Conservation (phyloP, 1,140 invertebrate species). For the Pseudomyrmex gracilis region DNA sequence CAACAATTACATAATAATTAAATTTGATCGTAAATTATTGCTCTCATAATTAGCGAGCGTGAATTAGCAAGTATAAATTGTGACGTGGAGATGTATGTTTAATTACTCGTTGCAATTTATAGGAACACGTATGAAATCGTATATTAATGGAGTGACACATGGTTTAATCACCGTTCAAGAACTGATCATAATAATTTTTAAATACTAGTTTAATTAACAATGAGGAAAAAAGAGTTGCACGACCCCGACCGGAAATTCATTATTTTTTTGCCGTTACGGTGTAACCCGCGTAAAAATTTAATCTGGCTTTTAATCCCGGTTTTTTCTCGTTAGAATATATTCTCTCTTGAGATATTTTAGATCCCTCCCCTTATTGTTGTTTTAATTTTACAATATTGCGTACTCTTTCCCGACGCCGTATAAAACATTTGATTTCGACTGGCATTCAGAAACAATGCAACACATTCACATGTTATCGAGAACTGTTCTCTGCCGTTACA, state of each 20-base stretch:
- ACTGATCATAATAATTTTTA: constrained; percentile 23
- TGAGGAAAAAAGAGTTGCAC: background rate
- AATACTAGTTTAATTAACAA: constrained; percentile 14
- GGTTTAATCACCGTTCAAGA: constrained; percentile 23
- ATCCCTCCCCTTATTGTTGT: too few relatives aligned
- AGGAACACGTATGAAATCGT: constrained; percentile 35
- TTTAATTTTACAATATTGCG: too few relatives aligned
- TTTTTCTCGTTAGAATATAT: background rate
- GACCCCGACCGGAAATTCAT: background rate
- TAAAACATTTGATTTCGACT: too few relatives aligned
- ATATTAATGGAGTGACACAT: constrained; percentile 40
- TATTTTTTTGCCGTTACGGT: background rate
- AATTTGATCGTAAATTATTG: constrained; percentile 51
- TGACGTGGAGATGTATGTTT: constrained; percentile 40
- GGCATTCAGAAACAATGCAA: too few relatives aligned
- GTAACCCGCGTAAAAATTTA: too few relatives aligned
- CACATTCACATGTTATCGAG: background rate
- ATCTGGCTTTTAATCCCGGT: background rate
- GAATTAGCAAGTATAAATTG: constrained; percentile 54
- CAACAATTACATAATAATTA: constrained; percentile 52
- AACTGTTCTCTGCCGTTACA: background rate
- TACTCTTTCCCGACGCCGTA: too few relatives aligned
- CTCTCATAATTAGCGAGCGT: constrained; percentile 33
- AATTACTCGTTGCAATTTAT: constrained; percentile 49
- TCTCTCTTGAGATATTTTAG: too few relatives aligned